A percentile compares a stretch with the other conserved stretches of the same genome.
Conservation (phyloP, 2,888 invertebrate species). For the Melieria omissa region DNA sequence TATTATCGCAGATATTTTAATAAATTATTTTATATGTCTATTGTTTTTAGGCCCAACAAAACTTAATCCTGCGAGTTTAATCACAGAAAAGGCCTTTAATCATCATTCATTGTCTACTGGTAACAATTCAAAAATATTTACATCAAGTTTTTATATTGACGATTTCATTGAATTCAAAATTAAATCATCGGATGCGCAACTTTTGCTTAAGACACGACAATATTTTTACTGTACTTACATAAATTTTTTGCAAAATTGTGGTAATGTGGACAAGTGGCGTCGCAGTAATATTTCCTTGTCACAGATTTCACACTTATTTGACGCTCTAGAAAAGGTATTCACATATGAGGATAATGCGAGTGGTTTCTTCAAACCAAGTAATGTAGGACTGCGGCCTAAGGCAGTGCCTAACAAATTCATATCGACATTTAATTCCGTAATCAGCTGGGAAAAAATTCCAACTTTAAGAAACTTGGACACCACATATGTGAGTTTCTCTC, state of each 20-base stretch:
- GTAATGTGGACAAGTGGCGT: constrained; percentile 49
- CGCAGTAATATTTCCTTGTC: constrained; percentile 37
- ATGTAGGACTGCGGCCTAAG: constrained; percentile 54
- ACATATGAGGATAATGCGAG: constrained; percentile 48
- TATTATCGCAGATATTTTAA: no score
- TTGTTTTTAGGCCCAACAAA: constrained; percentile 43
- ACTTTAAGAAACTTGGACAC: background rate
- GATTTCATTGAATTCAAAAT: constrained; percentile 80
- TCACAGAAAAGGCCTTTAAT: background rate
- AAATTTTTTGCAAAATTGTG: constrained; percentile 51
- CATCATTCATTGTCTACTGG: background rate
- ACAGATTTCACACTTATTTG: constrained; percentile 46
- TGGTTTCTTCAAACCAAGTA: constrained; percentile 49
- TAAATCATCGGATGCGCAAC: constrained; percentile 74
- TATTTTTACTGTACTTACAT: constrained; percentile 70
- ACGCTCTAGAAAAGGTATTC: constrained; percentile 49
- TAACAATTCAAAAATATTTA: background rate
- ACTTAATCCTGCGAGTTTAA: constrained; percentile 37
- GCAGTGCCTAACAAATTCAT: constrained; percentile 52
- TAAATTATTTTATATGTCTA: no score
- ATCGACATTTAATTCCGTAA: constrained; percentile 41
- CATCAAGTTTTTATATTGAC: constrained; percentile 69
- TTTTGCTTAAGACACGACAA: constrained; percentile 76
- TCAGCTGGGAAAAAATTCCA: constrained; percentile 24
- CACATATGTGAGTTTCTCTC: background rate